These are phyloP conservation scores for Peucedramus taeniatus DNA, from an alignment of 2,113 vertebrate genomes.

Conservation along the genomic window DNA sequence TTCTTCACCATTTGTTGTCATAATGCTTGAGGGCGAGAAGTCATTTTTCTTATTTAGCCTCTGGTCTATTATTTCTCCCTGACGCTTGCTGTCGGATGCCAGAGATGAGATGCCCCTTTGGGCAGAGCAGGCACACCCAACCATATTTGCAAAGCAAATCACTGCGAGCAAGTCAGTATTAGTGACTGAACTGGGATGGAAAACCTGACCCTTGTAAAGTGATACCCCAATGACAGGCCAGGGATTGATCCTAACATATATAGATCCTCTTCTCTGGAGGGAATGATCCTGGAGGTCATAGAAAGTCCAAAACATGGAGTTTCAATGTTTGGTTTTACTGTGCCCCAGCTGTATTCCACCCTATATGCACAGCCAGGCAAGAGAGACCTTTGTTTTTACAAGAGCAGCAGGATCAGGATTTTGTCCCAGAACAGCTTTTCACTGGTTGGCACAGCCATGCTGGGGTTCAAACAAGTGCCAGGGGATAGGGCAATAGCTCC, in stretches of 20 bases:
- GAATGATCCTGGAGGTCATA: not conserved
- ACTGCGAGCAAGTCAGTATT: not conserved
- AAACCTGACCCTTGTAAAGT: not conserved
- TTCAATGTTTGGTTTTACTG: not conserved
- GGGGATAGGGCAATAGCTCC: not conserved
- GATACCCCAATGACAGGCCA: not conserved
- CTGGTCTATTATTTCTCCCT: conserved; percentile 32
- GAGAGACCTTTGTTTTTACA: not conserved
- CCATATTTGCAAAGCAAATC: not conserved
- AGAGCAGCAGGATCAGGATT: fast-evolving
- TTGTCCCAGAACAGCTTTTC: not conserved
- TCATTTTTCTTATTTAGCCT: conserved; percentile 46
- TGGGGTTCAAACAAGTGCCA: fast-evolving
- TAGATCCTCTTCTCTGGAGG: not conserved
- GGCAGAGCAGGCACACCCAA: not conserved
- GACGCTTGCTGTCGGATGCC: not conserved
- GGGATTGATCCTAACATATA: not conserved
- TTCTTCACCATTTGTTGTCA: conserved; percentile 56
- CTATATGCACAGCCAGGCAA: not conserved
- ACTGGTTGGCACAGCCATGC: not conserved
- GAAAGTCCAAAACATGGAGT: not conserved
- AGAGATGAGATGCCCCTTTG: conserved; percentile 22
- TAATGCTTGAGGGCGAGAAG: conserved; percentile 49
- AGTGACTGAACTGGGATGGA: not conserved
- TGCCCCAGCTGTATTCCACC: not conserved